Evolutionary conservation across 2,113 vertebrate genomes (phyloP), one percentile per base, ranked within the genome.

Genomic region (Cercocebus atys): DNA sequence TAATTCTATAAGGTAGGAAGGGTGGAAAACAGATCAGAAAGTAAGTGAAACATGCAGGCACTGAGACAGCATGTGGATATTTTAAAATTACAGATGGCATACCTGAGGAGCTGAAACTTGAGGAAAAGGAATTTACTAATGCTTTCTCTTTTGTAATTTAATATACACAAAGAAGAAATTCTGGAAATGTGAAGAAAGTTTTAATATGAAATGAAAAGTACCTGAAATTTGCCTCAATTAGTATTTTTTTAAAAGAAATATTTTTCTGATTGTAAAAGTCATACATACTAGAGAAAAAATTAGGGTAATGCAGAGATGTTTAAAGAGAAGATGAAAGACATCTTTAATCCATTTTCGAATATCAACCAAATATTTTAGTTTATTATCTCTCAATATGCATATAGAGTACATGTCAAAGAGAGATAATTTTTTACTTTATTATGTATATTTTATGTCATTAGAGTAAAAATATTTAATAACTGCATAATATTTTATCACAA

Each of bases 201-300:
- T 95, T 11, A 94, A 2, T 84, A n/a, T 61, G 52, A 93, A 25
- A 9, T 95, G 16, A 13, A 13, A 22, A 84, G 13, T 81, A 66
- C 5, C 61, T 93, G 43, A 94, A 95, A 57, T 95, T 88, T 94
- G 30, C 23, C n/a, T 90, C 72, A 76, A 40, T 72, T 81, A 35
- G 45, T 73, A 20, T 73, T 90, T 90, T 84, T 94, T 90, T 72
- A 59, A 52, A 57, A 73, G 4, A 95, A 47, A 40, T 64, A n/a
- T 45, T 84, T 94, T 97, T 93, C 52, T 93, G 64, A 78, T 81
- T 64, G 80, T 78, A 59, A 93, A 93, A 80, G 22, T 47, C 43
- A 94, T 84, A 50, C 1, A 14, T 95, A 11, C 80, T 82, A 86
- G 35, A 85, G 82, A 89, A 96, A 52, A 83, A 96, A 66, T 70